phyloP scores from a whole-genome alignment of 2,113 vertebrate genomes.

The Lepidothrix coronata region DNA sequence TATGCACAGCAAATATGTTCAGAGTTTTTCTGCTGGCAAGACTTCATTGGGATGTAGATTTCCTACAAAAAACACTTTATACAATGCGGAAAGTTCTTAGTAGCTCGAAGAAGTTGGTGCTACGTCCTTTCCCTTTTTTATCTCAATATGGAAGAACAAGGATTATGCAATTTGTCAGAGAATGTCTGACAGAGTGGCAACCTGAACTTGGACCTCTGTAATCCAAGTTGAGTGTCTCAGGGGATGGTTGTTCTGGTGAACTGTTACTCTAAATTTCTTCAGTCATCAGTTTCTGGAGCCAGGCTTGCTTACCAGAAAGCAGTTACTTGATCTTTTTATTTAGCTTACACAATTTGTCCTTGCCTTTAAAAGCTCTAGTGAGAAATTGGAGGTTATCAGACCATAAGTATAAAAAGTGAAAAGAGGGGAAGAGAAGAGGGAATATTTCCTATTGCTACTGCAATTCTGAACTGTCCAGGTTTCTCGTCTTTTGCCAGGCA shows the following conservation, averaged over 20 bases:
- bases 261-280: not conserved
- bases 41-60: not conserved
- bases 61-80: not conserved
- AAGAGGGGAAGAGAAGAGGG: not conserved
- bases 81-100: not conserved
- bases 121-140: not conserved
- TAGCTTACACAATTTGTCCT: not conserved
- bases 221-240: not conserved
- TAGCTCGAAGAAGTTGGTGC: not conserved
- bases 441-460: not conserved
- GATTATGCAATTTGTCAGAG: not conserved
- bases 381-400: not conserved
- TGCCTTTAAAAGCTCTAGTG: not conserved
- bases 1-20: not conserved
- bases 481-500: not conserved
- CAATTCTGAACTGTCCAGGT: not conserved
- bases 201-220: constrained; percentile 19
- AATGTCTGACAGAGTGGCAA: not conserved
- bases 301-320: not conserved
- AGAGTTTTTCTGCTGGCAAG: not conserved
- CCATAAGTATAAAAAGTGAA: not conserved
- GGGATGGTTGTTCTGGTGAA: not conserved
- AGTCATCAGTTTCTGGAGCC: not conserved
- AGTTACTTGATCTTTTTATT: not conserved
- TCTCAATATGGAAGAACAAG: not conserved